Percentiles rank a stretch among this genome's conserved stretches.
phyloP scores from a whole-genome alignment of 2,797 vertebrate genomes.

The Danio kyathit region DNA sequence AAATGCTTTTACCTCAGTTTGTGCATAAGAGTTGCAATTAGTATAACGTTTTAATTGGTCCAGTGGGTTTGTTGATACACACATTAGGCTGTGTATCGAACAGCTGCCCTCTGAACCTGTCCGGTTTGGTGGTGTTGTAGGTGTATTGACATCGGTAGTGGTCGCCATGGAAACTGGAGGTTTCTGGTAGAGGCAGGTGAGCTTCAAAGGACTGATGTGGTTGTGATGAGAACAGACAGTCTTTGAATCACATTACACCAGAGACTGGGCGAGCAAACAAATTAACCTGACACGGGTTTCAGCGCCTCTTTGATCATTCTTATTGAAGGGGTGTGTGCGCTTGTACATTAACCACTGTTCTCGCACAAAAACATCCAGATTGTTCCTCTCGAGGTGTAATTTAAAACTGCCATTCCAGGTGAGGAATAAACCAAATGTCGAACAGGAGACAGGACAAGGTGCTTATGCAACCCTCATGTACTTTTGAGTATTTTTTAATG shows the following conservation, averaged over 20 bases:
- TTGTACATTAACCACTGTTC: slow-evolving; percentile 51
- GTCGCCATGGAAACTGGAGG: slow-evolving; percentile 67
- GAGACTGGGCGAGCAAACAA: slow-evolving; percentile 55
- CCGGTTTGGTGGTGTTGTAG: slow-evolving; percentile 53
- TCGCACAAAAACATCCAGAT: slow-evolving; percentile 26
- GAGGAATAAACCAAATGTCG: neutral
- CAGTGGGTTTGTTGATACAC: slow-evolving; percentile 12
- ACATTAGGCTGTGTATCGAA: slow-evolving; percentile 13
- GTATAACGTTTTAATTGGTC: slow-evolving; percentile 27
- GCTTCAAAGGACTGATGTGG: slow-evolving; percentile 57
- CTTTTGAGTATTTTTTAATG: too few relatives aligned
- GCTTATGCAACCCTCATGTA: neutral
- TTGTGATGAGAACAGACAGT: slow-evolving; percentile 52
- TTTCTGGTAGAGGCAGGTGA: slow-evolving; percentile 44
- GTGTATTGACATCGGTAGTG: slow-evolving; percentile 59
- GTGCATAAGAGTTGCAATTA: slow-evolving; percentile 55
- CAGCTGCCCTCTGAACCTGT: slow-evolving; percentile 39
- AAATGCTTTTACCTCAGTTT: slow-evolving; percentile 11
- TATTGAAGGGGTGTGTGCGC: slow-evolving; percentile 52
- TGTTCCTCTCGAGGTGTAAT: slow-evolving; percentile 21
- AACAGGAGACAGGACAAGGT: neutral
- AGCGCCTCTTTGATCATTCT: slow-evolving; percentile 57
- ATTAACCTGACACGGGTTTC: slow-evolving; percentile 58
- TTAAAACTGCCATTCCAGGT: slow-evolving; percentile 12
- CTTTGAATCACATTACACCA: slow-evolving; percentile 58